Conservation (phyloP, 2,113 vertebrate genomes). For the Pachyramphus minor region DNA sequence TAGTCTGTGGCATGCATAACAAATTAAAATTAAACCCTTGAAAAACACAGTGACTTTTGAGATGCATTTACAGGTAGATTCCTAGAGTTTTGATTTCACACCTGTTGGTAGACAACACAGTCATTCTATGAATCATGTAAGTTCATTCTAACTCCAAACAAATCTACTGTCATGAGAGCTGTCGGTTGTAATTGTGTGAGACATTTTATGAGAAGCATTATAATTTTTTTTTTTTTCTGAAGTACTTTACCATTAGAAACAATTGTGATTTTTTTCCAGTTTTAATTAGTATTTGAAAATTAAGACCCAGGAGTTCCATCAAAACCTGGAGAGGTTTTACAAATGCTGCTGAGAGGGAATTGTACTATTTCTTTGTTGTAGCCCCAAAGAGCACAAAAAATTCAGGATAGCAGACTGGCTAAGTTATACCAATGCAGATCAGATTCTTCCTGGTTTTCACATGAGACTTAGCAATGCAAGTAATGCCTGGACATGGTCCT, state of each 20-base stretch:
- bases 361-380: not conserved
- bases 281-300: not conserved
- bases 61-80: not conserved
- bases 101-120: not conserved
- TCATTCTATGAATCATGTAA: not conserved
- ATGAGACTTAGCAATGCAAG: not conserved
- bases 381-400: not conserved
- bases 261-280: not conserved
- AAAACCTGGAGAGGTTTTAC: not conserved
- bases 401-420: not conserved
- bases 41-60: not conserved
- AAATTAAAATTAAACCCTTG: not conserved
- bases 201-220: not conserved
- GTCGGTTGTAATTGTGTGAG: not conserved
- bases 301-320: not conserved
- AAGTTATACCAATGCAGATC: not conserved
- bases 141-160: not conserved
- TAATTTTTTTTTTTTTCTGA: not conserved
- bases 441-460: not conserved
- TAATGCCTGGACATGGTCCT: not conserved
- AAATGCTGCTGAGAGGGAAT: not conserved
- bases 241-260: not conserved
- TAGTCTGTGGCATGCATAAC: not conserved
- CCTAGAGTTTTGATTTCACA: not conserved
- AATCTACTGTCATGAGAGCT: not conserved